phyloP scores from a whole-genome alignment of 2,888 invertebrate genomes.

The Drosophila meridionalis region DNA sequence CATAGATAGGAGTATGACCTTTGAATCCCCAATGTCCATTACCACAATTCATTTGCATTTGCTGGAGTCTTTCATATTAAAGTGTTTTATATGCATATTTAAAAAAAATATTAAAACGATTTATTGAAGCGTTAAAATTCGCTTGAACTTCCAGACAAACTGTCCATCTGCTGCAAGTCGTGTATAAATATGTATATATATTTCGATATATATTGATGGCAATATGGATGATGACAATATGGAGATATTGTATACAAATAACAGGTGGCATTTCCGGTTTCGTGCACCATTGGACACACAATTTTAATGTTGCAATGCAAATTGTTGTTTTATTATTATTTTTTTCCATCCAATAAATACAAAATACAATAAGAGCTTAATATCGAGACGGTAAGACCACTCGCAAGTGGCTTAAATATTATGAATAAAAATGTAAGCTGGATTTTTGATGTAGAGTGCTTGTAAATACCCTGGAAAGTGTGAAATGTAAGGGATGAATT shows the following conservation, averaged over 20 bases:
- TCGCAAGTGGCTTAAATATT: constrained; percentile 26
- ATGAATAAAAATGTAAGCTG: neutral
- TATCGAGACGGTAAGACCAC: constrained; percentile 4
- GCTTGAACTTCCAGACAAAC: constrained; percentile 61
- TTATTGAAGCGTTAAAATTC: constrained; percentile 68
- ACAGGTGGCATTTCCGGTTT: constrained; percentile 71
- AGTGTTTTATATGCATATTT: neutral
- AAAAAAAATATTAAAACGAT: constrained; percentile 30
- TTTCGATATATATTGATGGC: constrained; percentile 6
- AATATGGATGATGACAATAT: constrained; percentile 47
- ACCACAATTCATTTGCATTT: neutral
- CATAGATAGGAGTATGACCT: neutral
- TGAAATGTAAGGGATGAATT: neutral
- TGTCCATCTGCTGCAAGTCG: constrained; percentile 48
- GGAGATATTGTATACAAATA: constrained; percentile 58
- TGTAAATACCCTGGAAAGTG: constrained; percentile 11
- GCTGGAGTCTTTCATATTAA: neutral
- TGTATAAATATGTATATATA: constrained; percentile 10
- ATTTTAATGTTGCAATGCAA: constrained; percentile 37
- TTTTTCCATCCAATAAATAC: constrained; percentile 29
- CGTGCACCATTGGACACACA: constrained; percentile 42
- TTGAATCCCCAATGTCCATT: neutral
- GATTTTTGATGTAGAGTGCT: neutral
- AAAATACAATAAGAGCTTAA: constrained; percentile 35
- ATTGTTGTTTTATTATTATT: neutral